phyloP scores from a whole-genome alignment of 2,797 vertebrate species.

The Lagodon rhomboides region DNA sequence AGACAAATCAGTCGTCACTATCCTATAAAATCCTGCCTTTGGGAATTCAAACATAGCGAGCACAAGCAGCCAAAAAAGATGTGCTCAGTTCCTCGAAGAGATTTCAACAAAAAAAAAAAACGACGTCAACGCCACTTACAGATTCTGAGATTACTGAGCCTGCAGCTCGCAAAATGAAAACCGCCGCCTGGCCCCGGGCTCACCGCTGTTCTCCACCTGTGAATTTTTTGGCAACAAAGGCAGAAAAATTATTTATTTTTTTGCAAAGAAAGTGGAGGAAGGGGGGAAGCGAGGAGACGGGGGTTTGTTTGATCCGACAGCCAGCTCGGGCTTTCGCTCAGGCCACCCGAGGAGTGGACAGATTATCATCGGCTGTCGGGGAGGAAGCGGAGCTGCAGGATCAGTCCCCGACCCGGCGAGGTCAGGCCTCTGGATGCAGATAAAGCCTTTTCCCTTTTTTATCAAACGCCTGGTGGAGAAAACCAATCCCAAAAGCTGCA shows the following conservation, averaged over 20 bases:
- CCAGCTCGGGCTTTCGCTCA: conserved; percentile 23
- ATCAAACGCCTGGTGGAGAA: conserved; percentile 55
- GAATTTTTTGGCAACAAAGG: conserved; percentile 27
- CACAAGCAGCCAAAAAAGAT: not conserved
- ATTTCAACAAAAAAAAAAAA: conserved; percentile 9
- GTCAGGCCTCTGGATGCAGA: conserved; percentile 58
- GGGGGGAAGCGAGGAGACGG: not conserved
- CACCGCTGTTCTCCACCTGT: conserved; percentile 4
- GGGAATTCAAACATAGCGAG: conserved; percentile 15
- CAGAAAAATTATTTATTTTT: conserved; percentile 36
- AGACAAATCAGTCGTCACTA: conserved; percentile 11
- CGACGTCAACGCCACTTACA: not conserved
- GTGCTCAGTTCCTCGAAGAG: not conserved
- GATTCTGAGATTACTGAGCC: conserved; percentile 37
- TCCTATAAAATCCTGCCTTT: conserved; percentile 14
- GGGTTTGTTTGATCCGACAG: conserved; percentile 58
- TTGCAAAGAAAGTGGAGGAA: not conserved
- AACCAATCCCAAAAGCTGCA: conserved; percentile 53
- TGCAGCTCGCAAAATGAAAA: conserved; percentile 35
- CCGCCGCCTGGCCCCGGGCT: not conserved
- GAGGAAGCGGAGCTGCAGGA: conserved; percentile 56
- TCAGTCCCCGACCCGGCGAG: conserved; percentile 22
- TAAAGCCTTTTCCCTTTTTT: conserved; percentile 37
- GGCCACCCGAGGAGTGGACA: conserved; percentile 62
- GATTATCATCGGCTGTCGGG: conserved; percentile 61